Evolutionary conservation across 2,888 invertebrate species (phyloP).

Genomic region (Aproaerema taeniolella): DNA sequence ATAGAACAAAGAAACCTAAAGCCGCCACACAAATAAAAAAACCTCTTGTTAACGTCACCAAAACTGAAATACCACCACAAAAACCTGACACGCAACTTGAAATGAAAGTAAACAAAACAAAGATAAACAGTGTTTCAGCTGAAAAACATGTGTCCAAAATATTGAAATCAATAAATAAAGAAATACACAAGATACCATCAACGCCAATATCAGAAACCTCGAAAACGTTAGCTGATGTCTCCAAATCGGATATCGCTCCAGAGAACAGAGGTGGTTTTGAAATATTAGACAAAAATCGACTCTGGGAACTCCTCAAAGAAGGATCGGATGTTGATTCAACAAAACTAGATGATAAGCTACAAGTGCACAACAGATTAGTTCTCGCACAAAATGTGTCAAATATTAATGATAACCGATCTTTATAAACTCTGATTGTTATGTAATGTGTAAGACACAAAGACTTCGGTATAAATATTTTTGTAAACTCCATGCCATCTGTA

Average conservation of each 20-base stretch:
- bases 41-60: slow-evolving; percentile 31
- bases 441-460: slow-evolving; percentile 69
- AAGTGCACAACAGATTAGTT: slow-evolving; percentile 48
- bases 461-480: slow-evolving; percentile 70
- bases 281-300: slow-evolving; percentile 76
- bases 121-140: slow-evolving; percentile 33
- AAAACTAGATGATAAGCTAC: slow-evolving; percentile 58
- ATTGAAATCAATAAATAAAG: slow-evolving; percentile 69
- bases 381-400: slow-evolving; percentile 46
- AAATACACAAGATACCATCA: slow-evolving; percentile 68
- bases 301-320: slow-evolving; percentile 80
- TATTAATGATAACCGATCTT: slow-evolving; percentile 52
- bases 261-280: slow-evolving; percentile 74
- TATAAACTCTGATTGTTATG: slow-evolving; percentile 66
- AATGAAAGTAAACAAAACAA: slow-evolving; percentile 42
- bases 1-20: slow-evolving; percentile 64
- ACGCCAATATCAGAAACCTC: slow-evolving; percentile 71
- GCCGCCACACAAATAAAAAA: slow-evolving; percentile 55
- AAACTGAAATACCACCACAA: slow-evolving; percentile 30
- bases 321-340: slow-evolving; percentile 48
- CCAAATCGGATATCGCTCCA: slow-evolving; percentile 58
- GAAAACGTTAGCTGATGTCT: slow-evolving; percentile 42
- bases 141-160: slow-evolving; percentile 46
- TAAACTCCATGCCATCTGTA: slow-evolving; percentile 44
- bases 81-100: slow-evolving; percentile 28